Percentiles rank a stretch among this genome's conserved stretches.
phyloP scores from a whole-genome alignment of 2,797 vertebrate genomes.

The Mormyrops boulengeri region DNA sequence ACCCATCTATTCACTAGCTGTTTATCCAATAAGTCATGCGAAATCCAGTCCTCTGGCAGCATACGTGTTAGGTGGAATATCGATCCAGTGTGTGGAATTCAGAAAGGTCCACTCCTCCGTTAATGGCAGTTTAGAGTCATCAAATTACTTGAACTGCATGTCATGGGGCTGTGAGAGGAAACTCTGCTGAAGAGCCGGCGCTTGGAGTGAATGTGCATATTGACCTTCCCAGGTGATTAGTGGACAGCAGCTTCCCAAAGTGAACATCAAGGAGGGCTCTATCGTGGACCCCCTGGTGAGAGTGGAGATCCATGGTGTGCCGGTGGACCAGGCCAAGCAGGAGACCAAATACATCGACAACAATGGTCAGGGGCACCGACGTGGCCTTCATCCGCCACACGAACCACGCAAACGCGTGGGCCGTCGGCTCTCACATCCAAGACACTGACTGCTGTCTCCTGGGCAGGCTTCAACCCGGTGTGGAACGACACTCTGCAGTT shows the following conservation, averaged over 20 bases:
- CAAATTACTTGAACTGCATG: background rate
- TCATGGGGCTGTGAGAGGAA: background rate
- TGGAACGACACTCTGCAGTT: constrained; percentile 84
- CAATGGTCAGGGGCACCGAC: constrained; percentile 68
- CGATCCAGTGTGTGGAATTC: background rate
- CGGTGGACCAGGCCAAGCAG: constrained; percentile 68
- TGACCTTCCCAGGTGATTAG: constrained; percentile 76
- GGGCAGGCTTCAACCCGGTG: constrained; percentile 82
- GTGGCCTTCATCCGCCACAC: too few relatives aligned
- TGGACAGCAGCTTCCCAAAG: constrained; percentile 88
- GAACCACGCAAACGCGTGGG: background rate
- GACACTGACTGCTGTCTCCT: background rate
- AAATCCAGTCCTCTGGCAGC: background rate
- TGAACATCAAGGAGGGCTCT: constrained; percentile 77
- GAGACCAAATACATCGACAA: constrained; percentile 86
- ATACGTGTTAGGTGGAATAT: background rate
- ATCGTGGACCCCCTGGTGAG: constrained; percentile 86
- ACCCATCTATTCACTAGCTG: background rate
- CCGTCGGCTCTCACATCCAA: background rate
- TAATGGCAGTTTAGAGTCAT: background rate
- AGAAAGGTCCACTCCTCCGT: background rate
- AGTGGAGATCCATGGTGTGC: constrained; percentile 83
- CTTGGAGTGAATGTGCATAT: background rate
- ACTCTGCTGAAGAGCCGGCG: background rate
- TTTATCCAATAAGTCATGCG: background rate